phyloP scores from a whole-genome alignment of 2,888 invertebrate species.

The Caenorhabditis sp. region DNA sequence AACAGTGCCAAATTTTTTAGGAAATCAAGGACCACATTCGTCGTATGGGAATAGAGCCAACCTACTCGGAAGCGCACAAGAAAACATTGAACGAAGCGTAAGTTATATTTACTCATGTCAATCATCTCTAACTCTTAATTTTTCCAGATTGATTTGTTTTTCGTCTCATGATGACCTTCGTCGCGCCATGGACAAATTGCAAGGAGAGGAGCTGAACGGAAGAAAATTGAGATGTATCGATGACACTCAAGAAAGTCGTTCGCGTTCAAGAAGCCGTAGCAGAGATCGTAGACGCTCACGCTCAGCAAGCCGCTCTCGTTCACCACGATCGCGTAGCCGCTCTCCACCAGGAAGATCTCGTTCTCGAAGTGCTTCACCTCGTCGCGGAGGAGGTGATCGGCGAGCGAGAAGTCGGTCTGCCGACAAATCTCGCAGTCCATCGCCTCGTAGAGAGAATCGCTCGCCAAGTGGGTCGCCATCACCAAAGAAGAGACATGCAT shows the following conservation, averaged over 20 bases:
- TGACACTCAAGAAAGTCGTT: conserved; percentile 75
- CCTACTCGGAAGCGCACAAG: conserved; percentile 97
- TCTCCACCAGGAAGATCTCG: conserved; percentile 34
- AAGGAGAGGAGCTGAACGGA: conserved; percentile 94
- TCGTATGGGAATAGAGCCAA: conserved; percentile 93
- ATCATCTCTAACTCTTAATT: background rate
- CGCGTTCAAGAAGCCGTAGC: conserved; percentile 34
- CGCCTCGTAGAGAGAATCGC: conserved; percentile 5
- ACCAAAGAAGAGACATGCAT: conserved; percentile 32
- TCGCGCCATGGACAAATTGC: conserved; percentile 92
- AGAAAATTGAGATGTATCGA: conserved; percentile 89
- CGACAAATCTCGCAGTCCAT: conserved; percentile 12
- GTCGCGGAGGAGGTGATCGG: conserved; percentile 9
- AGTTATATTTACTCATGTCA: too few species aligned
- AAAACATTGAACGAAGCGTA: conserved; percentile 82
- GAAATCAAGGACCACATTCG: conserved; percentile 99
- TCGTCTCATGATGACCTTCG: conserved; percentile 93
- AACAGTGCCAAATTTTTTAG: conserved; percentile 72
- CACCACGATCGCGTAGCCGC: too few species aligned
- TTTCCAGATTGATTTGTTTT: conserved; percentile 90
- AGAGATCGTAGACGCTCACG: conserved; percentile 16
- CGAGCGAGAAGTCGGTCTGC: conserved; percentile 29
- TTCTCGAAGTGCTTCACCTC: conserved; percentile 24
- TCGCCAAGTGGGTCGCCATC: conserved; percentile 31
- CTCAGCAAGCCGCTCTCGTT: conserved; percentile 32